A percentile compares a stretch with the other conserved stretches of the same genome.
phyloP scores from a whole-genome alignment of 2,888 invertebrate species.

The Polymixis flavicincta region DNA sequence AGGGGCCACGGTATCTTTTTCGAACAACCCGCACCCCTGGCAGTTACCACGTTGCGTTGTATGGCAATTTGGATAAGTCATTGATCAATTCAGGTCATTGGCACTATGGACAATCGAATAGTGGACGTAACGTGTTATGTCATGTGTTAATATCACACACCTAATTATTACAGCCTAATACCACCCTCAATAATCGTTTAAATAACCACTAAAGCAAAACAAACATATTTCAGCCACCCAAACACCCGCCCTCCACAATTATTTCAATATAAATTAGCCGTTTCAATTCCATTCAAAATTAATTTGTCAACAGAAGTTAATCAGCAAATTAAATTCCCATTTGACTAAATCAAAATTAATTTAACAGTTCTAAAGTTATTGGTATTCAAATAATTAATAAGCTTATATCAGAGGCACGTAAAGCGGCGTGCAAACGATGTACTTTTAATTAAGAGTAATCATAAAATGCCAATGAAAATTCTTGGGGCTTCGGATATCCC shows the following conservation, averaged over 20 bases:
- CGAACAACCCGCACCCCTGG: too few relatives aligned
- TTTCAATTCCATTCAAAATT: constrained; percentile 50
- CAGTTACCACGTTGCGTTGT: too few relatives aligned
- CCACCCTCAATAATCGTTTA: not conserved
- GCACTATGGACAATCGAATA: too few relatives aligned
- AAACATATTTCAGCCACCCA: constrained; percentile 28
- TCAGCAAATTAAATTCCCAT: constrained; percentile 48
- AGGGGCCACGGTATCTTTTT: too few relatives aligned
- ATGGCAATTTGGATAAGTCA: too few relatives aligned
- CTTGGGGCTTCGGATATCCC: constrained; percentile 71
- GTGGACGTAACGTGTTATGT: not conserved
- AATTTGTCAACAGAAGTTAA: constrained; percentile 60
- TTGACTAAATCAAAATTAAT: constrained; percentile 59
- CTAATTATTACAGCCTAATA: constrained; percentile 14
- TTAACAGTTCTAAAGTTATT: constrained; percentile 47
- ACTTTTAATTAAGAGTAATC: constrained; percentile 68
- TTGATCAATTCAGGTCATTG: too few relatives aligned
- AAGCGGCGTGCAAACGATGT: constrained; percentile 44
- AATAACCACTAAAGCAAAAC: constrained; percentile 25
- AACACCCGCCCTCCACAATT: constrained; percentile 17
- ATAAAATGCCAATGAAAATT: constrained; percentile 68
- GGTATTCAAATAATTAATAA: constrained; percentile 52
- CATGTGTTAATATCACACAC: not conserved
- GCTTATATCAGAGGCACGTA: constrained; percentile 45
- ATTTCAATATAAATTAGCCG: constrained; percentile 31